Evolutionary conservation across 1,140 invertebrate species (phyloP), one percentile per base, ranked within the genome.

Genomic region (Caenorhabditis briggsae): DNA sequence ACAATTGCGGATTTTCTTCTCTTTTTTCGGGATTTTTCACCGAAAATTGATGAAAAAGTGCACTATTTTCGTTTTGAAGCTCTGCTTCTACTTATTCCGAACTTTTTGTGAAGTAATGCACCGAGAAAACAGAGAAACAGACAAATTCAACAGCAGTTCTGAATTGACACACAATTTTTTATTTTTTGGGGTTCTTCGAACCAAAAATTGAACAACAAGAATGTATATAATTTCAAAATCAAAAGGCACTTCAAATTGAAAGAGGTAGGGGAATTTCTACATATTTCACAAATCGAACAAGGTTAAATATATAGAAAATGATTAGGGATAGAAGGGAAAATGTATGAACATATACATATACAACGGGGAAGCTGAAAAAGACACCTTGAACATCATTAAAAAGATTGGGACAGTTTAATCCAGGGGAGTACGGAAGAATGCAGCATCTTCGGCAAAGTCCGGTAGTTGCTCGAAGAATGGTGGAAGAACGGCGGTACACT

Each of bases 221-320:
- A 33, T 61, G 59, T 61, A 61, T 20, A 61, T 33, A 61, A 61
- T 20, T 18, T 61, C 59, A 61, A 25, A 25, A 25, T 8, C 18
- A 58, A 61, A 61, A 23, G 59, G 20, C 23, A 61, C 59, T 23
- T 61, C 6, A 23, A 33, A 61, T 61, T 61, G 59, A 61, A 61
- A 61, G 59, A 61, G 59, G 59, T 61, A 33, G 25, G 23, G 23
- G 5, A 25, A 25, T 8, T 61, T 11, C 50, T 25, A 61, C 56
- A 58, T 2, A 33, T 33, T 25, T 33, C 23, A 18, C 16, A 7
- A n/a, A n/a, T 7, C 16, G 18, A 58, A 58, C 56, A n/a, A 18
- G 50, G 50, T n/a, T 20, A 61, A 61, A 20, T 25, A 20, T 11
- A 33, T 25, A 20, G 5, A 20, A 61, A 7, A 25, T 33, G 23